Evolutionary conservation across 2,797 vertebrate genomes (phyloP).

Genomic region (Esox masquinongy): DNA sequence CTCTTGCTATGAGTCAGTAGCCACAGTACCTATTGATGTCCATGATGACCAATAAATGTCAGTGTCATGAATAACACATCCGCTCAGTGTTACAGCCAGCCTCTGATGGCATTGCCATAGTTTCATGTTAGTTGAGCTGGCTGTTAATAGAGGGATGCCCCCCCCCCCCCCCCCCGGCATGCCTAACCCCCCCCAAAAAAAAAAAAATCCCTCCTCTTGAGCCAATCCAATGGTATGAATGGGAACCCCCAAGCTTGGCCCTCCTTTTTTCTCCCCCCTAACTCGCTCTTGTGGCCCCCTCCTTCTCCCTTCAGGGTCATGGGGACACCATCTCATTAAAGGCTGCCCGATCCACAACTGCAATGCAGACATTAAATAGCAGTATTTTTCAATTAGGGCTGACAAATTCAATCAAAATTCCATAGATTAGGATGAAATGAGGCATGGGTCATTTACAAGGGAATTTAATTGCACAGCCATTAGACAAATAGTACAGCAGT

Average conservation of each 20-base stretch:
- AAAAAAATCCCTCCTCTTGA: conserved; percentile 11
- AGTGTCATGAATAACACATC: not conserved
- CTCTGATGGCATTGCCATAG: not conserved
- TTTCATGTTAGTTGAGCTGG: not conserved
- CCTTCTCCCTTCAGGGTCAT: conserved; percentile 15
- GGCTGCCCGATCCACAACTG: conserved; percentile 78
- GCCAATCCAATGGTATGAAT: conserved; percentile 54
- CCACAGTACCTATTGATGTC: not conserved
- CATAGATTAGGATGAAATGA: conserved; percentile 99
- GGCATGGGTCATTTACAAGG: conserved; percentile 99
- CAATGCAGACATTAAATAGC: conserved; percentile 96
- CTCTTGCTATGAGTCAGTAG: not conserved
- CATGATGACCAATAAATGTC: not conserved
- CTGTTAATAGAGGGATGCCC: not conserved
- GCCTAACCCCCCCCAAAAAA: too few species aligned
- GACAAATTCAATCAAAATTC: conserved; percentile 99
- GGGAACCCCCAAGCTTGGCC: conserved; percentile 8
- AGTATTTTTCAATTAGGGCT: conserved; percentile 99
- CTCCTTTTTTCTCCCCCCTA: conserved; percentile 7
- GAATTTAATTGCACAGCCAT: conserved; percentile 99
- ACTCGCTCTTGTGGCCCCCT: not conserved
- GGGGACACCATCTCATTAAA: conserved; percentile 12
- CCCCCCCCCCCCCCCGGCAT: not conserved
- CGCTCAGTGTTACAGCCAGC: not conserved
- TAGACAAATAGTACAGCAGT: conserved; percentile 99